Base-by-base conservation (phyloP, 35 echinoderm and acorn worm species). In the Apostichopus californicus region DNA sequence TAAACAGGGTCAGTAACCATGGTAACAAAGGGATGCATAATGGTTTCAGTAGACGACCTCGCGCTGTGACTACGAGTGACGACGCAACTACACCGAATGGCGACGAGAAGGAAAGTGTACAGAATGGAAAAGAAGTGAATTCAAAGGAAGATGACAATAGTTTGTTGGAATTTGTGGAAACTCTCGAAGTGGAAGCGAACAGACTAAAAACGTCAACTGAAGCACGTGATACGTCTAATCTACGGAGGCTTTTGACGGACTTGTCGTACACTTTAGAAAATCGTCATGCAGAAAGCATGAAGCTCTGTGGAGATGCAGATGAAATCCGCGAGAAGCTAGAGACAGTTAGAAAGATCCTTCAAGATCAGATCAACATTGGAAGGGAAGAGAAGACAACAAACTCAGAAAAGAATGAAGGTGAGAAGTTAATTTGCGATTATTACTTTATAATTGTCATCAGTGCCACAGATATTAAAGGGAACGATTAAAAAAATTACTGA, bases 321-420 rank as follows among this genome's bases (percentile, higher is more conserved):
- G 86, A 87, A 46, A 28, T 87, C 57, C 15, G 86, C 11, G 21
- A 24, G 22, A 87, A 64, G n/a, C 15, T 87, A 15, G 86, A 87
- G 22, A 20, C 57, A 63, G 64, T 87, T 21, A 63, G 86, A 10
- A 71, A 71, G 57, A 52, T 71, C n/a, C 86, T 87, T 18, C 86
- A 87, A 25, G 86, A 87, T 64, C 86, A 87, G 25, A 87, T 87
- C n/a, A 87, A 87, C 57, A 87, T 54, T 18, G 86, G 64, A 28
- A 59, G 25, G 2, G 18, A 63, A 52, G 59, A 56, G 5, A 20
- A 55, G 9, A 34, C 46, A 10, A 8, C 53, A 83, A 56, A 13
- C 80, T 34, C 52, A 83, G 13, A 53, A 4, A 83, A 7, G 4
- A 55, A 5, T 15, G 55, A 83, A 83, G 80, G 80, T 83, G 53